Conservation (phyloP, 2,888 invertebrate genomes). For the Electrophaes corylata region DNA sequence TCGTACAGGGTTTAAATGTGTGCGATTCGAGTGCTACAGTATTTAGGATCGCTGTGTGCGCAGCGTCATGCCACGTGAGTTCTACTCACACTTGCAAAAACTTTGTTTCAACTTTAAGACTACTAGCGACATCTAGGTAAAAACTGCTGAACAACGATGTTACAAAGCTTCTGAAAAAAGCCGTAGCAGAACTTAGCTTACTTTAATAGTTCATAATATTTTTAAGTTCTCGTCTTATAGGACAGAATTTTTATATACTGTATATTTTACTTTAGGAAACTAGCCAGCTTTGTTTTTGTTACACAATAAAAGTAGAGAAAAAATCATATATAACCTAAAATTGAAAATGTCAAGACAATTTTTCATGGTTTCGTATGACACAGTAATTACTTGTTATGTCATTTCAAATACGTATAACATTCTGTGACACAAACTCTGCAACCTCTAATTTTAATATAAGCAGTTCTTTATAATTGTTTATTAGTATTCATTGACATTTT, state of each 20-base stretch:
- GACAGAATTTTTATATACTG: conserved; percentile 20
- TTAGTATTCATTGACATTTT: conserved; percentile 14
- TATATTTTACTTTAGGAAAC: conserved; percentile 5
- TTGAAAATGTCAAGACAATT: background rate
- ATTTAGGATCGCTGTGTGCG: conserved; percentile 41
- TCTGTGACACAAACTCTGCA: background rate
- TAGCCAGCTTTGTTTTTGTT: background rate
- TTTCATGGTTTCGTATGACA: background rate
- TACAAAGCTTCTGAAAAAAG: conserved; percentile 54
- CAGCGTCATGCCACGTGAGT: conserved; percentile 46
- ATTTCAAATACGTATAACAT: background rate
- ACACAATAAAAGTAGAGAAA: no score
- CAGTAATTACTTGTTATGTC: background rate
- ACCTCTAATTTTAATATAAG: background rate
- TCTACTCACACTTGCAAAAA: conserved; percentile 56
- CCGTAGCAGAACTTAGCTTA: conserved; percentile 47
- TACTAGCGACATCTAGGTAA: conserved; percentile 72
- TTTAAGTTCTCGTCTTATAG: conserved; percentile 28
- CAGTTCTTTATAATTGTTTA: background rate
- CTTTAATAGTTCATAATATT: conserved; percentile 24
- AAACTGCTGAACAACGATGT: conserved; percentile 48
- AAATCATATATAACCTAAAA: background rate
- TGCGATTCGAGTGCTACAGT: conserved; percentile 30
- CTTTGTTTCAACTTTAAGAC: conserved; percentile 58
- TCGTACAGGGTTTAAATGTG: conserved; percentile 28